Evolutionary conservation across 2,113 vertebrate species (phyloP), one percentile per base, ranked within the genome.

Genomic region (Caranx melampygus): DNA sequence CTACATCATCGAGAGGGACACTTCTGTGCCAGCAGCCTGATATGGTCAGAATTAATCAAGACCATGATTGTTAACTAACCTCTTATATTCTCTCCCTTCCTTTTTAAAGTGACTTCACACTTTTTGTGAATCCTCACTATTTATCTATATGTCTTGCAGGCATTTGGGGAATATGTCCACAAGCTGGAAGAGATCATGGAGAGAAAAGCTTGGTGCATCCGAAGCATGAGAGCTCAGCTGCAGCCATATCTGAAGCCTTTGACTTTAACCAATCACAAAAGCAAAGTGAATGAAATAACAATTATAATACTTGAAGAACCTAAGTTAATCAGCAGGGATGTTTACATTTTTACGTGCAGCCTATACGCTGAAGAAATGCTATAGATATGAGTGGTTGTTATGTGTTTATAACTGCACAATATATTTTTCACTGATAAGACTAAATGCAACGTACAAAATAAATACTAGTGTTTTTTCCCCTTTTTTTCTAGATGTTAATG

Each of bases 131-230:
- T 40, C 7, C 42, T 76, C 35, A 68, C 12, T 61, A 12, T 42
- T 63, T 74, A 18, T 79, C 54, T 75, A 33, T 72, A 49, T 91
- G 40, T 80, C 40, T 80, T 33, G 47, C 72, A 98, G 97, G 92
- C 95, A 78, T 97, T 98, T 91, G 91, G 82, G 71, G 95, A 94
- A 40, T 96, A 96, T 10, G 89, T 96, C 72, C 81, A 87, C 63
- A 95, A 93, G 81, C 87, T 98, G 81, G 95, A 96, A 73, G 94
- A 96, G 87, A 94, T 97, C 74, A 91, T 97, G 94, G 79, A 88
- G 55, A 89, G 93, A 89, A 97, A 97, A 83, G 93, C 92, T 0
- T 83, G 80, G 74, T 96, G 95, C 69, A 93, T 97, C 64, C 92
- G 94, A 58, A 93, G 57, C 0, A 93, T 96, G 90, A 92, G 94